A percentile compares a stretch with the other conserved stretches of the same genome.
phyloP scores from a whole-genome alignment of 2,888 invertebrate species.

The Lochmaea crataegi region DNA sequence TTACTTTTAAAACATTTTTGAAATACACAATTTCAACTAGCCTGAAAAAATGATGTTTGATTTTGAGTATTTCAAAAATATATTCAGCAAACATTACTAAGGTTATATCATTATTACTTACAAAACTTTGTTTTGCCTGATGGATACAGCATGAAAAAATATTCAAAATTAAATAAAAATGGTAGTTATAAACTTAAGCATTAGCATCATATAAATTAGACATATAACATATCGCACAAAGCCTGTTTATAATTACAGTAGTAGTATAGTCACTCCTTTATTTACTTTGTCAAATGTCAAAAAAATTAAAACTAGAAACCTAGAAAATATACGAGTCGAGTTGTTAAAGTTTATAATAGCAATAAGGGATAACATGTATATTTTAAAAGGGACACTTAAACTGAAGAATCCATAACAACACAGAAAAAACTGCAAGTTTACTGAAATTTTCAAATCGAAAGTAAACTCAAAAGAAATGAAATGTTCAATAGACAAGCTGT shows the following conservation, averaged over 20 bases:
- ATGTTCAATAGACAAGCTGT: too few species aligned
- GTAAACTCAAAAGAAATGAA: too few species aligned
- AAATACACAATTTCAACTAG: not conserved
- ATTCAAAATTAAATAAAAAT: constrained; percentile 21
- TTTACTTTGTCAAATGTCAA: too few species aligned
- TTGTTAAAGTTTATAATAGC: too few species aligned
- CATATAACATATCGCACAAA: constrained; percentile 32
- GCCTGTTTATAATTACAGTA: not conserved
- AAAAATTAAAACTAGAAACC: too few species aligned
- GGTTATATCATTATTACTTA: constrained; percentile 50
- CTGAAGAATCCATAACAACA: too few species aligned
- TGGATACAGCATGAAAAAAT: constrained; percentile 41
- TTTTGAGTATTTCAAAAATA: not conserved
- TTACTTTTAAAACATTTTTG: not conserved
- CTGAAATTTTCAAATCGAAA: too few species aligned
- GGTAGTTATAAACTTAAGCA: constrained; percentile 9
- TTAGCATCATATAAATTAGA: constrained; percentile 39
- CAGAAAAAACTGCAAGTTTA: too few species aligned
- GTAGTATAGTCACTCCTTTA: not conserved
- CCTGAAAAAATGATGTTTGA: not conserved
- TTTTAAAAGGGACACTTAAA: too few species aligned
- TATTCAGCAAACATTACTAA: constrained; percentile 4
- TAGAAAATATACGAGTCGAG: too few species aligned
- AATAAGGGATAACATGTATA: too few species aligned
- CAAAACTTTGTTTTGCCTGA: constrained; percentile 56